A percentile compares a stretch with the other conserved stretches of the same genome.
Conservation (phyloP, 2,797 vertebrate species). For the Pantherophis alleghaniensis region DNA sequence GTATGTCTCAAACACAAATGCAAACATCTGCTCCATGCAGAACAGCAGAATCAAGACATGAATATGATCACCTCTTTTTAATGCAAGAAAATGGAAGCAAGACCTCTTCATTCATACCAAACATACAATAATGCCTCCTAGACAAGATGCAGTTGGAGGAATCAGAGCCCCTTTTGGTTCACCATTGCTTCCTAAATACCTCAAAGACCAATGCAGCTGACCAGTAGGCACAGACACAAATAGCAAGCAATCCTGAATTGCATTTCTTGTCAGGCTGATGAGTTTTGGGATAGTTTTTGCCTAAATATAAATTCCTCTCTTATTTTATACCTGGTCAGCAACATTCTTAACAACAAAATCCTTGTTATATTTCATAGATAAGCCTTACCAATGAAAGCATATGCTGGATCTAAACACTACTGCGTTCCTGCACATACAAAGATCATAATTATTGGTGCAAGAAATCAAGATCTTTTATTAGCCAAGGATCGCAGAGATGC, state of each 20-base stretch:
- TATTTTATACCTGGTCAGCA: neutral
- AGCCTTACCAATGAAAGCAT: neutral
- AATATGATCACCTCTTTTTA: neutral
- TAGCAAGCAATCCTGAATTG: neutral
- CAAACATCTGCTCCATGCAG: slow-evolving; percentile 9
- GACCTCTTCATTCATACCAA: neutral
- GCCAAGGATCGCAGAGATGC: neutral
- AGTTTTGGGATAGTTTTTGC: neutral
- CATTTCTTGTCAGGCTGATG: neutral
- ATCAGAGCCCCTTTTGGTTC: neutral
- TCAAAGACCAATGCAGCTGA: neutral
- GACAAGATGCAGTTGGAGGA: neutral
- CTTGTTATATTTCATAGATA: neutral
- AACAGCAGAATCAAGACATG: neutral
- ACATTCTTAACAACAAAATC: neutral
- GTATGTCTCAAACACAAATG: slow-evolving; percentile 3
- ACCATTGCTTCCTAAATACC: neutral
- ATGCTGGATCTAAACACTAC: neutral
- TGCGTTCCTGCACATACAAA: neutral
- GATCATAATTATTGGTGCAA: neutral
- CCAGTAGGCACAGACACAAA: neutral
- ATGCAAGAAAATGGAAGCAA: slow-evolving; percentile 3
- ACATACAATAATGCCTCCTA: neutral
- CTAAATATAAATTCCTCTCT: no score
- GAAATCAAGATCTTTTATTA: neutral